Conservation (phyloP, 2,888 invertebrate genomes). For the Seira ritae region DNA sequence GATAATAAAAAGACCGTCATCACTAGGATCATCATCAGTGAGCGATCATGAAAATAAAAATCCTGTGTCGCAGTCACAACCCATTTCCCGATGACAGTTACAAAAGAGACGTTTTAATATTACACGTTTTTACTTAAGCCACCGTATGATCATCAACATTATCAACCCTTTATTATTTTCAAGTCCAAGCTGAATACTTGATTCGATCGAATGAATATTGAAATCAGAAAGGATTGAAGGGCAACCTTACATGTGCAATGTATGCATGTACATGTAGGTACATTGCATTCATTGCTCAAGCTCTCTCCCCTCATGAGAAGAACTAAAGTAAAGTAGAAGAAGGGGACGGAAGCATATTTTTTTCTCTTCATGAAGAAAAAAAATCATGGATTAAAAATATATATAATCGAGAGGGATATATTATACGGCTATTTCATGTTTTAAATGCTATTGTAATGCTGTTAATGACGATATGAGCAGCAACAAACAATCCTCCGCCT, state of each 20-base stretch:
- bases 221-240: neutral
- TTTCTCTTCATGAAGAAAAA: neutral
- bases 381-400: neutral
- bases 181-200: neutral
- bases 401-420: neutral
- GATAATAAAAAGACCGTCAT: slow-evolving; percentile 31
- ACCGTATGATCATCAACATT: neutral
- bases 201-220: neutral
- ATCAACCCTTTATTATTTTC: no score
- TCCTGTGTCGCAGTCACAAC: neutral
- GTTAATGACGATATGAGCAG: slow-evolving; percentile 58
- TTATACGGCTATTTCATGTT: slow-evolving; percentile 2
- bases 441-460: slow-evolving; percentile 45
- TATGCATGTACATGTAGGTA: neutral
- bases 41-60: neutral
- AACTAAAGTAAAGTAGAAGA: no score
- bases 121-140: neutral
- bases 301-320: no score
- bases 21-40: neutral
- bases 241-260: neutral
- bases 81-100: neutral
- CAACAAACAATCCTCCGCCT: slow-evolving; percentile 59
- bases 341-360: neutral
- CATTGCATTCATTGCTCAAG: no score
- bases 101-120: neutral